Evolutionary conservation across 2,113 vertebrate genomes (phyloP), one percentile per base, ranked within the genome.

Genomic region (Xiphophorus couchianus): DNA sequence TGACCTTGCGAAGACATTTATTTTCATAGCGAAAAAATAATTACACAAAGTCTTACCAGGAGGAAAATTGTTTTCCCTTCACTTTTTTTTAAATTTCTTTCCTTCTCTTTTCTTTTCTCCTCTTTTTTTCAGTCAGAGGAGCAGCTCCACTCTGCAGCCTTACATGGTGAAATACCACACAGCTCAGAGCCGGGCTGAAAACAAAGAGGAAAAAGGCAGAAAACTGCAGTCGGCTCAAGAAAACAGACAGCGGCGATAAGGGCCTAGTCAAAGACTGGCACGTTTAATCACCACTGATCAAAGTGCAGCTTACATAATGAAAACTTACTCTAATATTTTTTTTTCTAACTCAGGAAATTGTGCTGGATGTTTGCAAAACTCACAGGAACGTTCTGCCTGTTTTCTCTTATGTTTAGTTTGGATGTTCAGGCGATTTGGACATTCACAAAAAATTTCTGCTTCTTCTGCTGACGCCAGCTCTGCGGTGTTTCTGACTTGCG

Each of bases 121-220:
- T 25, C 35, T 35, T 31, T 30, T 42, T 42, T 60, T 73, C 33
- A 27, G 22, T 62, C 73, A 33, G 71, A 10, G 64, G 65, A 73
- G 72, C 19, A 12, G 76, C 39, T 30, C 1, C 42, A 74, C 83
- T 78, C 70, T 66, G 72, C 77, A 89, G 74, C 91, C 91, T 88
- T 92, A 91, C 81, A 92, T 91, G 91, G 91, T 84, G 82, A 91
- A 86, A 87, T 66, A 60, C 72, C 76, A 69, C 37, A 65, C 74
- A 12, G 69, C 77, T 75, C 71, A 62, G 67, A 37, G 13, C 63
- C 19, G 19, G 60, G 44, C 69, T 14, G 39, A 78, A 66, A 67
- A 68, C 33, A 80, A 67, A 66, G 77, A 74, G 62, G 4, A 68
- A 69, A 25, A 71, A 44, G 2, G 9, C 60, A 39, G 61, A 42